These are phyloP conservation scores for Volucella zonaria DNA, from an alignment of 2,888 invertebrate species.

Conservation along the genomic window DNA sequence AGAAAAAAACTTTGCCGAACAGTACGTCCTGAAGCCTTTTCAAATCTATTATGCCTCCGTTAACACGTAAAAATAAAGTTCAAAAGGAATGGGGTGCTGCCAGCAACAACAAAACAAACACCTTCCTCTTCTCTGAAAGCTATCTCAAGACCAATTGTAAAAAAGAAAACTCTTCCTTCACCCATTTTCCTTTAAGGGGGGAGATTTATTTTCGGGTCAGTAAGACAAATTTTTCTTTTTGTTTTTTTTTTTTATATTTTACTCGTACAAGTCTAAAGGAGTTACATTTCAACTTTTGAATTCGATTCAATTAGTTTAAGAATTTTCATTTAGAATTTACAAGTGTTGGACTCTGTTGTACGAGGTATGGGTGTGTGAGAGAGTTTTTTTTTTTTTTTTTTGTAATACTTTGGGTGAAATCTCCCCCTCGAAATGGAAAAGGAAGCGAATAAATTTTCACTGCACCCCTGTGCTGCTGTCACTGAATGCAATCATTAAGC, in stretches of 20 bases:
- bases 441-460: not conserved
- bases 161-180: slow-evolving; percentile 5
- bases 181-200: too few relatives aligned
- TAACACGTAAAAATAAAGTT: not conserved
- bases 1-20: not conserved
- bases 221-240: not conserved
- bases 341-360: not conserved
- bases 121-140: not conserved
- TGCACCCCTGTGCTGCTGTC: slow-evolving; percentile 37
- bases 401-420: too few relatives aligned
- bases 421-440: not conserved
- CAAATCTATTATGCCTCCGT: not conserved
- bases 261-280: not conserved
- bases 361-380: too few relatives aligned
- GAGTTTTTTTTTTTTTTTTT: too few relatives aligned
- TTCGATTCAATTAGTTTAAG: slow-evolving; percentile 35
- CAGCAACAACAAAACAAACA: not conserved
- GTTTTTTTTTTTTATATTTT: too few relatives aligned
- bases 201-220: slow-evolving; percentile 32
- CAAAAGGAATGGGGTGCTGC: not conserved
- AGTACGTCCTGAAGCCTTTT: not conserved
- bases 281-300: slow-evolving; percentile 30
- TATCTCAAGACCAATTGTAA: not conserved
- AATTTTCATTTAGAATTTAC: not conserved
- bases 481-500: slow-evolving; percentile 48